A percentile compares a stretch with the other conserved stretches of the same genome.
Conservation (phyloP, 2,888 invertebrate species). For the Limenitis camilla region DNA sequence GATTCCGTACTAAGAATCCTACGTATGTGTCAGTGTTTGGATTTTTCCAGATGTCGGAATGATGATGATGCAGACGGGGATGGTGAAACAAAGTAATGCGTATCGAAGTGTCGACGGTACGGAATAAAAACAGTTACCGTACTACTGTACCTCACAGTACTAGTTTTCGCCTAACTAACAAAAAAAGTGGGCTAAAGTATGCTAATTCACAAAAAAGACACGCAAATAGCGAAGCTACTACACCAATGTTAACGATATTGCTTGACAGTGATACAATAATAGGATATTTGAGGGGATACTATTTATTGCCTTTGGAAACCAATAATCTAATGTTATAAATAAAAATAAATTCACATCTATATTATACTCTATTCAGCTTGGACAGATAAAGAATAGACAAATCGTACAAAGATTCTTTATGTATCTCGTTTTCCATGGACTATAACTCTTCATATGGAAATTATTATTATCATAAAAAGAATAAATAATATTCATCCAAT, state of each 20-base stretch:
- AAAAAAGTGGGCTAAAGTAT: conserved; percentile 60
- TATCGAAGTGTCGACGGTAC: conserved; percentile 88
- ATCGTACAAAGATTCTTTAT: no score
- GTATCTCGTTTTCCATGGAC: no score
- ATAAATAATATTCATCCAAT: no score
- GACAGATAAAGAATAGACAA: no score
- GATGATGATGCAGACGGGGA: conserved; percentile 97
- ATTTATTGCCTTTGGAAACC: conserved; percentile 25
- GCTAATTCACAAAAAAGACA: conserved; percentile 68
- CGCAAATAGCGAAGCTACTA: conserved; percentile 65
- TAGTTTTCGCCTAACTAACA: conserved; percentile 72
- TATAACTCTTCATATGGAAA: no score
- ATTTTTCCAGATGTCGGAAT: conserved; percentile 95
- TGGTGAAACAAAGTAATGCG: conserved; percentile 93
- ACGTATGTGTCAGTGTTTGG: conserved; percentile 73
- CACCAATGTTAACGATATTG: conserved; percentile 36
- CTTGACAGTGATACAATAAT: conserved; percentile 17
- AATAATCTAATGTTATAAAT: conserved; percentile 9
- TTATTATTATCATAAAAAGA: no score
- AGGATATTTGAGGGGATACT: conserved; percentile 8
- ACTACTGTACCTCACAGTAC: conserved; percentile 65
- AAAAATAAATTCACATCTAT: background rate
- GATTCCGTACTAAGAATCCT: conserved; percentile 45
- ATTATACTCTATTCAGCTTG: no score
- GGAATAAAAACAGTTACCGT: conserved; percentile 63